Base-by-base conservation (phyloP, 2,113 vertebrate genomes). In the Scophthalmus maximus region DNA sequence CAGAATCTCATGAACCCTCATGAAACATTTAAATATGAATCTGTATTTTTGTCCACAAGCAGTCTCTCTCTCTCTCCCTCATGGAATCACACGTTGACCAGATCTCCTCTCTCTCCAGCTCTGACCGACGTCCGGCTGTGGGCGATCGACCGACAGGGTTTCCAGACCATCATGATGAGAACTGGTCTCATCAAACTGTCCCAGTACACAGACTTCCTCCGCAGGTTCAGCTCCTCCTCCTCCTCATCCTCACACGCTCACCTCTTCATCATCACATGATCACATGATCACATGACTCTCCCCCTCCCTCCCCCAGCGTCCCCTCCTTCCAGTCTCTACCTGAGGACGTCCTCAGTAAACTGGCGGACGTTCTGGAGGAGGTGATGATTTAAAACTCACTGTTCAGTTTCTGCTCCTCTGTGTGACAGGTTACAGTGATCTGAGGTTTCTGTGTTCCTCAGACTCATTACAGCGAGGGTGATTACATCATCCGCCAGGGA, bases 141-240 rank as follows among this genome's bases (percentile, higher is more conserved):
- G 93, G 93, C 90, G 1, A 93, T 94, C 0, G 92, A 94, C 76
- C 85, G 93, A 0, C 93, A 92, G 79, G 84, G 86, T 14, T 94
- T 94, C 69, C 93, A 94, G 78, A 93, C 92, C 68, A 93, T 94
- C 69, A 93, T 94, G 93, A 93, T 94, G 93, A 81, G 88, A 53
- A 92, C 91, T 0, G 90, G 93, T 5, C 83, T 94, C 64, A 93
- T 94, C 60, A 93, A 92, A 73, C 92, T 90, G 3, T 86, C 92
- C 2, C 92, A 93, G 81, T 92, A 94, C 82, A 93, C 84, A 8
- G 88, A 93, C 61, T 90, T 93, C 73, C 81, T 94, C 5, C 86
- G 89, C 76, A 93, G 93, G 93, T 93, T 71, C 26, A 25, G 11
- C 38, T 26, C 67, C 17, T 3, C 12, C 40, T 5, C 15, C 17